phyloP scores from a whole-genome alignment of 2,113 vertebrate genomes.

The Stegastes partitus region DNA sequence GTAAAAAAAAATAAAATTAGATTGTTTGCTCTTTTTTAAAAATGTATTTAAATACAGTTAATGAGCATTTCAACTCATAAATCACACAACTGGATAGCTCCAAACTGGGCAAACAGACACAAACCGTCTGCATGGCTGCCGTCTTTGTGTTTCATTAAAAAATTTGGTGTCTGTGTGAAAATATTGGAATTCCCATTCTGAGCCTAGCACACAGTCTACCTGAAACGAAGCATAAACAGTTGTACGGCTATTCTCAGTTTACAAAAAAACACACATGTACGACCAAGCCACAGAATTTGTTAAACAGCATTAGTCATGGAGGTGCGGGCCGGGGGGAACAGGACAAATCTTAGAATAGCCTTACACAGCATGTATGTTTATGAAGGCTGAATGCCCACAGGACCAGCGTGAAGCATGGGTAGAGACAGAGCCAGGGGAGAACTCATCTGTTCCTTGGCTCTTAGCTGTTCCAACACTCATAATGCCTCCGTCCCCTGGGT shows the following conservation, averaged over 20 bases:
- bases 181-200: not conserved
- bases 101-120: no score
- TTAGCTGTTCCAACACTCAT: constrained; percentile 77
- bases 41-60: no score
- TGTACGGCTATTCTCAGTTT: constrained; percentile 11
- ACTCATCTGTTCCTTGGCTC: constrained; percentile 75
- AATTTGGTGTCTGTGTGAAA: not conserved
- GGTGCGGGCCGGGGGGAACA: constrained; percentile 20
- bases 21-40: no score
- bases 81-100: not conserved
- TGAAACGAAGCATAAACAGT: constrained; percentile 10
- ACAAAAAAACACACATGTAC: constrained; percentile 12
- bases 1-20: not conserved
- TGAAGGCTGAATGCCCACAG: constrained; percentile 62
- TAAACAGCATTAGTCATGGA: constrained; percentile 49
- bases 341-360: constrained; percentile 51
- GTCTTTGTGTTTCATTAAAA: not conserved
- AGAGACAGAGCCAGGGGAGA: constrained; percentile 67
- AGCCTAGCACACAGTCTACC: not conserved
- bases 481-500: constrained; percentile 77
- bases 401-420: constrained; percentile 63
- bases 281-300: constrained; percentile 29
- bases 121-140: not conserved
- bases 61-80: no score
- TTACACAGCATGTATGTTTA: constrained; percentile 69